A percentile compares a stretch with the other conserved stretches of the same genome.
Conservation (phyloP, 1,140 invertebrate genomes). For the Aphelenchoides besseyi region DNA sequence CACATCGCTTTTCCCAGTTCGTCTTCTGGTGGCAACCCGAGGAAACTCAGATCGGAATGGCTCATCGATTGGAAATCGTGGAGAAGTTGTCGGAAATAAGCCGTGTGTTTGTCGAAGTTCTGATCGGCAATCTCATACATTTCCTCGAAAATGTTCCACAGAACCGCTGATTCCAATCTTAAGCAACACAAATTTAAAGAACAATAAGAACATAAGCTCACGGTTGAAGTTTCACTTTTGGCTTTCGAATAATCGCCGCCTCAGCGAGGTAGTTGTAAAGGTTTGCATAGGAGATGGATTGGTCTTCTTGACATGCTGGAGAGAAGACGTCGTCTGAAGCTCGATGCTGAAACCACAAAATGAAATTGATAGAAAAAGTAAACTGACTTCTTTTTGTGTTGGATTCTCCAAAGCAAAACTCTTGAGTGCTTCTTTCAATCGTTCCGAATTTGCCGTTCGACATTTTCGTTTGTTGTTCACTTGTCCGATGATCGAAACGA, state of each 20-base stretch:
- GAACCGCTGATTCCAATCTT: background rate
- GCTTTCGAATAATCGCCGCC: background rate
- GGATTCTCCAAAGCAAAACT: background rate
- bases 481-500: background rate
- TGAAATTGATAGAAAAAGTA: background rate
- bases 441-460: background rate
- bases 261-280: background rate
- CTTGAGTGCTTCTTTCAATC: background rate
- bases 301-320: background rate
- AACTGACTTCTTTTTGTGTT: background rate
- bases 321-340: background rate
- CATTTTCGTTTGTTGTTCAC: background rate
- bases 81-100: slow-evolving; percentile 2
- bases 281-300: background rate
- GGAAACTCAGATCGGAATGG: background rate
- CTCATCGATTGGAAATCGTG: background rate
- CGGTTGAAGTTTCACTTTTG: background rate
- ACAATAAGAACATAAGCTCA: background rate
- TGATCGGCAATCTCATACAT: background rate
- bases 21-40: background rate
- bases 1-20: background rate
- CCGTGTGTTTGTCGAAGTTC: background rate
- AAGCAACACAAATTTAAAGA: background rate
- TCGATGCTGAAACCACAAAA: background rate
- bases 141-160: slow-evolving; percentile 1